phyloP scores from a whole-genome alignment of 30 jellyfish, hydroid and myxozoan genomes.

The Turritopsis dohrnii region DNA sequence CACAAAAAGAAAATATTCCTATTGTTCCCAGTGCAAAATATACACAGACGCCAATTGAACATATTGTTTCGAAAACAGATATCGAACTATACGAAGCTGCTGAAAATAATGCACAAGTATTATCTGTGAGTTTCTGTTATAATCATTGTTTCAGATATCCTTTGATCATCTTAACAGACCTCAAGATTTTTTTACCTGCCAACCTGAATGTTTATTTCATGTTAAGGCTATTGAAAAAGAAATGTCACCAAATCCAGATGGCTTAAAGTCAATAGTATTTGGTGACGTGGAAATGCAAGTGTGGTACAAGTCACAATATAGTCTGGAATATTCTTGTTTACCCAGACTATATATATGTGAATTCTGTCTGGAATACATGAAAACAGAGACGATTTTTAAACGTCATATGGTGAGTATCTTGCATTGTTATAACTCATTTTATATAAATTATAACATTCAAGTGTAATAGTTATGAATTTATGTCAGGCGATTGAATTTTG shows the following conservation, averaged over 20 bases:
- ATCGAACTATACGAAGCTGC: constrained; percentile 51
- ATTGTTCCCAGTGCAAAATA: background rate
- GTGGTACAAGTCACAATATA: constrained; percentile 84
- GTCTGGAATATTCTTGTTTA: constrained; percentile 43
- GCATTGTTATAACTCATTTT: background rate
- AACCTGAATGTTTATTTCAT: background rate
- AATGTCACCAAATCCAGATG: constrained; percentile 33
- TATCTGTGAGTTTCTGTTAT: constrained; percentile 26
- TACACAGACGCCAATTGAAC: constrained; percentile 34
- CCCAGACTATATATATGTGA: constrained; percentile 67
- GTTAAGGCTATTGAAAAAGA: constrained; percentile 35
- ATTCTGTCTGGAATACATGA: constrained; percentile 67
- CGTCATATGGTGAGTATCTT: constrained; percentile 64
- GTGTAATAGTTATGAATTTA: too few relatives aligned
- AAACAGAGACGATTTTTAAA: constrained; percentile 64
- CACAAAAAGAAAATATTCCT: background rate
- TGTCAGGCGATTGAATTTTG: too few relatives aligned
- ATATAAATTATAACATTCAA: too few relatives aligned
- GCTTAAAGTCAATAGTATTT: constrained; percentile 42
- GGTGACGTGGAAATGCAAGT: constrained; percentile 70
- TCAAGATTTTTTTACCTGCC: background rate
- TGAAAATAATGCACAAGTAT: constrained; percentile 8
- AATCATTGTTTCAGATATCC: background rate
- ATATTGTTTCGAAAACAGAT: constrained; percentile 47
- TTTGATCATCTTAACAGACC: background rate